Evolutionary conservation across 2,113 vertebrate species (phyloP).

Genomic region (Camelus bactrianus): DNA sequence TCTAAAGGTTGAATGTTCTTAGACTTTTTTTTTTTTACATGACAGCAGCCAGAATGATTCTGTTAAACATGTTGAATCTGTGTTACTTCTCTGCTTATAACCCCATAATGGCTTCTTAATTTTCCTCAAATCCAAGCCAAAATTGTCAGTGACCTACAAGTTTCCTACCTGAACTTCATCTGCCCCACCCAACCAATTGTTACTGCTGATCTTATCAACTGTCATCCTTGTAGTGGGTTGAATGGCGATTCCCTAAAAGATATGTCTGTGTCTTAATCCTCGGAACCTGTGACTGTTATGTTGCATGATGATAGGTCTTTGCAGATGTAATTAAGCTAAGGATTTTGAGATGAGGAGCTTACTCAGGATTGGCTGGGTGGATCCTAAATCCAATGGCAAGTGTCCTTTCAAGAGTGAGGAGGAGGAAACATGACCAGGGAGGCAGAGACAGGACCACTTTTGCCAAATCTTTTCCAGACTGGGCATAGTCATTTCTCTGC

Average conservation of each 20-base stretch:
- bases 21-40: neutral
- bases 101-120: neutral
- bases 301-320: neutral
- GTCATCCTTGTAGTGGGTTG: neutral
- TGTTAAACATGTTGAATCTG: neutral
- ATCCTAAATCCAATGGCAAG: neutral
- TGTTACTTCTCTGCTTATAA: neutral
- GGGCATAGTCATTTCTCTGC: accelerated
- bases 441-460: neutral
- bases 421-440: neutral
- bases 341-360: neutral
- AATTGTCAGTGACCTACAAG: neutral
- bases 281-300: neutral
- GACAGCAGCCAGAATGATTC: neutral
- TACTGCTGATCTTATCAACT: neutral
- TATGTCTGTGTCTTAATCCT: neutral
- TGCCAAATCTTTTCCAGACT: neutral
- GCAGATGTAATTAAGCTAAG: neutral
- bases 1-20: neutral
- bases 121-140: neutral
- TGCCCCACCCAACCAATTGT: neutral
- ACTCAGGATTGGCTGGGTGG: neutral
- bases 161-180: neutral
- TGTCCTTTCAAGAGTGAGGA: neutral
- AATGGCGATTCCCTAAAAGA: neutral